Base-by-base conservation (phyloP, 2,888 invertebrate genomes). In the Hartigia nigra region DNA sequence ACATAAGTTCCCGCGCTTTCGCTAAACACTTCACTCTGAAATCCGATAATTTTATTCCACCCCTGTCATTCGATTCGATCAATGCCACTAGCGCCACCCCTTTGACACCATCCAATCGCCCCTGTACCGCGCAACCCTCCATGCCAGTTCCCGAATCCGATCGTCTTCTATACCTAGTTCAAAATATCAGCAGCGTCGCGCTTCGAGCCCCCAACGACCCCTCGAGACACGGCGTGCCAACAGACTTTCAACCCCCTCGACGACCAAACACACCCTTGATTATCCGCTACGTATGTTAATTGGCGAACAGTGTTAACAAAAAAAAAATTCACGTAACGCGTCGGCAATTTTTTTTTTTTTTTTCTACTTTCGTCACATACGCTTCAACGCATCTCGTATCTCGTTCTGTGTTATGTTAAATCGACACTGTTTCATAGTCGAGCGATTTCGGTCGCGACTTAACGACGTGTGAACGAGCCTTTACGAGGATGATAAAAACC, bases 41-140 rank as follows among this genome's bases (percentile, higher is more conserved):
- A 76, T 78, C 75, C 75, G 72, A 75, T 78, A 78, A 78, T 78
- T 78, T 78, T 76, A 78, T 78, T 78, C 78, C 78, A 76, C 78
- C 78, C 76, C 70, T 23, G 34, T 31, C 70, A 78, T 78, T 70
- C 78, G 34, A 23, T 31, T 37, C 75, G 78, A 78, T 76, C 78
- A 76, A 78, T 78, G 78, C 75, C 12, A 55, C 35, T 35, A 12
- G 5, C 39, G 37, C 14, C 55, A 55, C 55, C 55, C 55, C 55
- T 23, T 23, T 55, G 55, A 23, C 55, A 9, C 23, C 55, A 0
- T 55, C 9, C 55, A 9, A 4, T 5, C 0, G 23, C 23, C 23
- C 9, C 5, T 55, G 0, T 14, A 3, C 35, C 35, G 5, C 35
- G 35, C 35, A 5, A 23, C 55, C 55, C 55, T 9, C 14, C 14